Evolutionary conservation across 2,113 vertebrate species (phyloP).

Genomic region (Fregata magnificens): DNA sequence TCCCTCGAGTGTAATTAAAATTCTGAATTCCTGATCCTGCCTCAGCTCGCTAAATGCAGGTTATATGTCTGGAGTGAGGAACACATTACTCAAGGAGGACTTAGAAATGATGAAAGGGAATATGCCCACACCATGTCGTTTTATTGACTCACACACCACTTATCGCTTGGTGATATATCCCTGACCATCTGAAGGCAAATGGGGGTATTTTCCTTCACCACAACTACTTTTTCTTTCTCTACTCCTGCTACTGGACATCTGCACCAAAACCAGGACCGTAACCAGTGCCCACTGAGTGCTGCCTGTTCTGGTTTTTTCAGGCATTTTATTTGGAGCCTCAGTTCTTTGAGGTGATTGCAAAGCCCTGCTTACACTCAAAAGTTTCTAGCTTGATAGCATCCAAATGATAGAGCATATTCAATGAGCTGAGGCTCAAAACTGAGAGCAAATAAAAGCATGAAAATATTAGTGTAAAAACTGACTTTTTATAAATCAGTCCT

Average conservation of each 20-base stretch:
- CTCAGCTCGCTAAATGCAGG: neutral
- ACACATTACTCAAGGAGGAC: neutral
- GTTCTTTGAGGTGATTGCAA: neutral
- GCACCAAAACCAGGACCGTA: neutral
- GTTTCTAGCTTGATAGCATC: neutral
- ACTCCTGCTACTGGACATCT: neutral
- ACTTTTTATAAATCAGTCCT: neutral
- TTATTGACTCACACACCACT: neutral
- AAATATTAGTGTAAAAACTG: neutral
- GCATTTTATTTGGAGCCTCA: neutral
- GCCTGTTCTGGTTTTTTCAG: rapidly evolving
- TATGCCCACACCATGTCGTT: rapidly evolving
- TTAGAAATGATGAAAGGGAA: neutral
- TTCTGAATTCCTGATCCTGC: neutral
- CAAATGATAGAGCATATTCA: neutral
- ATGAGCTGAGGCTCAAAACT: neutral
- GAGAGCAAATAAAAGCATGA: neutral
- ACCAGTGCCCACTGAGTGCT: rapidly evolving
- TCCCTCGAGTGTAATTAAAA: slow-evolving; percentile 43
- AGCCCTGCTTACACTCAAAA: neutral
- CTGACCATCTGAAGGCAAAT: neutral
- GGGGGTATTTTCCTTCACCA: neutral
- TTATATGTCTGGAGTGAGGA: neutral
- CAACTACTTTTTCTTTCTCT: neutral
- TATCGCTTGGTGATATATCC: neutral